Percentiles rank a stretch among this genome's conserved stretches.
Conservation (phyloP, 2,888 invertebrate genomes). For the Heliconius hortense region DNA sequence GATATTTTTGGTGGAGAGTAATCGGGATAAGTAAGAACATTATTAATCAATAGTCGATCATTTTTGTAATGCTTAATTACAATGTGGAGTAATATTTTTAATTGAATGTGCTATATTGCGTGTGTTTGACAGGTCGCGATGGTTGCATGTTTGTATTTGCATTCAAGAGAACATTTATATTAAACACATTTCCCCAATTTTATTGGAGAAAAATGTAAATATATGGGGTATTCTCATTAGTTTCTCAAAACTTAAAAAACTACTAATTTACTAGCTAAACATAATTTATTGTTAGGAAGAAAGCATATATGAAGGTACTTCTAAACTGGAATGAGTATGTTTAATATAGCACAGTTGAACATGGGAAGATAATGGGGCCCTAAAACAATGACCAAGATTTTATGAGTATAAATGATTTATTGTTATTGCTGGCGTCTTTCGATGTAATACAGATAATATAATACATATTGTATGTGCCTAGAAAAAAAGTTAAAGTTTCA, state of each 20-base stretch:
- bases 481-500: background rate
- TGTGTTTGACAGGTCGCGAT: no score
- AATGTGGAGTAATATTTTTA: background rate
- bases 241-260: no score
- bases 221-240: no score
- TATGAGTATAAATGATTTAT: slow-evolving; percentile 2
- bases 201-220: no score
- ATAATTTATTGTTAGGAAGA: background rate
- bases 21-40: background rate
- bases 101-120: background rate
- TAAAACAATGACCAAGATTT: background rate
- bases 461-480: background rate
- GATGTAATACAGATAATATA: background rate
- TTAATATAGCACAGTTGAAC: background rate
- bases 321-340: background rate
- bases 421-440: background rate
- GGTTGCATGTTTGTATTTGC: no score
- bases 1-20: background rate
- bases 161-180: no score
- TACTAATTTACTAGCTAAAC: background rate
- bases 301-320: background rate
- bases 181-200: no score
- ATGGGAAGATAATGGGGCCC: background rate
- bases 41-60: background rate
- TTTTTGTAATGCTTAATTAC: background rate